Percentiles rank a stretch among this genome's conserved stretches.
These are phyloP conservation scores for Ornithorhynchus anatinus DNA, from an alignment of 2,113 vertebrate species.

Conservation along the genomic window DNA sequence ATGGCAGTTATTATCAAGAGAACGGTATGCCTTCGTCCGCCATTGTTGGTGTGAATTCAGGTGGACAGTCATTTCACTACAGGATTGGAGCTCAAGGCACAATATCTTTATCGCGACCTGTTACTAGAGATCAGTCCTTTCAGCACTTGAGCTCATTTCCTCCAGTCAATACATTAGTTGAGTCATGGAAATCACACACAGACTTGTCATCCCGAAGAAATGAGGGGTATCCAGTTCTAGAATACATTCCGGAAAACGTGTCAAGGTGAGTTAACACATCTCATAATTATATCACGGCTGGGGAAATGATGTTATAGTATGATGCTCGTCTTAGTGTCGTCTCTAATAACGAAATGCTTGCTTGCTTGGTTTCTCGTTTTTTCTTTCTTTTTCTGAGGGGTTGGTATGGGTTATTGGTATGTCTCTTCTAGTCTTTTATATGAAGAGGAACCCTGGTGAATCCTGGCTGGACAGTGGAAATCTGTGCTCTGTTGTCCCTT, in stretches of 20 bases:
- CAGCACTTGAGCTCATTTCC: slow-evolving; percentile 96
- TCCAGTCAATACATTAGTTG: slow-evolving; percentile 90
- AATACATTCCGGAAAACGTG: slow-evolving; percentile 92
- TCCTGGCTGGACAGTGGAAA: too few relatives aligned
- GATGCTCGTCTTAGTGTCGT: not conserved
- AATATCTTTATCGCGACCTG: slow-evolving; percentile 91
- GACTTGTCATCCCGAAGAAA: slow-evolving; percentile 87
- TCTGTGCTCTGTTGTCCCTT: too few relatives aligned
- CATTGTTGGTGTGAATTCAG: slow-evolving; percentile 97
- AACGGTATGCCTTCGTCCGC: slow-evolving; percentile 89
- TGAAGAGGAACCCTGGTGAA: too few relatives aligned
- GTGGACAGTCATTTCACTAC: slow-evolving; percentile 99
- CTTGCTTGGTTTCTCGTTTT: not conserved
- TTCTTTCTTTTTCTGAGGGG: not conserved
- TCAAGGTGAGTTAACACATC: slow-evolving; percentile 70
- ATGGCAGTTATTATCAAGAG: slow-evolving; percentile 93
- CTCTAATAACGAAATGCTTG: not conserved
- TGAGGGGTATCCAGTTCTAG: slow-evolving; percentile 90
- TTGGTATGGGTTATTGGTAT: not conserved
- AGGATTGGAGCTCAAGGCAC: slow-evolving; percentile 97
- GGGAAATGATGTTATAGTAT: not conserved
- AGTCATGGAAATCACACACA: slow-evolving; percentile 94
- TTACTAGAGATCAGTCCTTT: slow-evolving; percentile 91
- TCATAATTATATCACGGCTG: not conserved
- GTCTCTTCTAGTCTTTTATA: not conserved